Conservation (phyloP, 2,797 vertebrate species). For the Brachyrhaphis roseni region DNA sequence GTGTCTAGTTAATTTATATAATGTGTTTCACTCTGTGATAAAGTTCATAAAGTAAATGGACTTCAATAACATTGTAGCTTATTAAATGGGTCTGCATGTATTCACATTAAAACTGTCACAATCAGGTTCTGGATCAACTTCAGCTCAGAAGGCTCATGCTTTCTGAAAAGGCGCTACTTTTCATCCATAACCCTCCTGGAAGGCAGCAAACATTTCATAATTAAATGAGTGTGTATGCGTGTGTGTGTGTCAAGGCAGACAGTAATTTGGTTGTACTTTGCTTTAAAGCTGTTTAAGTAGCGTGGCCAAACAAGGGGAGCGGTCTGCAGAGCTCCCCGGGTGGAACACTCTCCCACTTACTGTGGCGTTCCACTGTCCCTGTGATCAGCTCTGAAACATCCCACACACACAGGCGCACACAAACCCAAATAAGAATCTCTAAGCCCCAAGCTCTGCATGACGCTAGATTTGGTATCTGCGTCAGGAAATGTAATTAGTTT, state of each 20-base stretch:
- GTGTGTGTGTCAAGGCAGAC: constrained; percentile 20
- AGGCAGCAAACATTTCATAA: constrained; percentile 12
- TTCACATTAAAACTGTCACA: background rate
- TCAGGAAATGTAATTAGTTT: constrained; percentile 13
- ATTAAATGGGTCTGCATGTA: background rate
- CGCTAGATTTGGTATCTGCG: background rate
- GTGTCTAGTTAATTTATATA: background rate
- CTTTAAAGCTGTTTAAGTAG: constrained; percentile 48
- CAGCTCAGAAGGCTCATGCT: background rate
- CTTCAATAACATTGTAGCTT: background rate
- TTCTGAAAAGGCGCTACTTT: background rate
- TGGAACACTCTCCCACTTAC: constrained; percentile 68
- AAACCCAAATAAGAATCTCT: constrained; percentile 6
- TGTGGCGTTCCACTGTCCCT: constrained; percentile 64
- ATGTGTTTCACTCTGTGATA: background rate
- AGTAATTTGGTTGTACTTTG: constrained; percentile 54
- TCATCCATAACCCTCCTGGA: background rate
- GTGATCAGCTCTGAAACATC: constrained; percentile 63
- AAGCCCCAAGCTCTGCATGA: constrained; percentile 6
- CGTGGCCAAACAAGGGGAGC: constrained; percentile 47
- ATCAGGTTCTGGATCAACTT: background rate
- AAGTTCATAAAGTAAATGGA: background rate
- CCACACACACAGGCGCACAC: constrained; percentile 50
- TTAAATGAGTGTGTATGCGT: constrained; percentile 8
- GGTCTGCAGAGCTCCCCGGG: constrained; percentile 51